Evolutionary conservation across 2,888 invertebrate genomes (phyloP).

Genomic region (Clusia tigrina): DNA sequence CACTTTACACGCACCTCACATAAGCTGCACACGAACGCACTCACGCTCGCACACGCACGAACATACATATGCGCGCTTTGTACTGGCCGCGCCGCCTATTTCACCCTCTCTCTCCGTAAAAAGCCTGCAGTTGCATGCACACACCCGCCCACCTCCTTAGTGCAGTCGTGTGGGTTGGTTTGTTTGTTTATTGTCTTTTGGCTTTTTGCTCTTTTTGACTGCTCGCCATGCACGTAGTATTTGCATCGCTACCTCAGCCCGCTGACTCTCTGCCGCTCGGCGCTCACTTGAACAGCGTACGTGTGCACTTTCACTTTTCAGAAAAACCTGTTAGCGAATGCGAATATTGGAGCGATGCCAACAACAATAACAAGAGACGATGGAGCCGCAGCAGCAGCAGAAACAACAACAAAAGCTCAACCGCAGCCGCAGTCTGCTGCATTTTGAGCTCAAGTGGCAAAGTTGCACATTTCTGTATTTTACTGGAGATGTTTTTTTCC

Average conservation of each 20-base stretch:
- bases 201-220: slow-evolving; percentile 35
- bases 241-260: slow-evolving; percentile 3
- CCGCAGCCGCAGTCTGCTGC: no score
- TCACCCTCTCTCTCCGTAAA: slow-evolving; percentile 17
- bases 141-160: no score
- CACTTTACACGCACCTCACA: slow-evolving; percentile 19
- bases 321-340: slow-evolving; percentile 28
- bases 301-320: slow-evolving; percentile 53
- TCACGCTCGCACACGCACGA: slow-evolving; percentile 10
- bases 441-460: neutral
- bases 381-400: slow-evolving; percentile 37
- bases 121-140: no score
- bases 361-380: slow-evolving; percentile 15
- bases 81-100: neutral
- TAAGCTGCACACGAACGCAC: slow-evolving; percentile 15
- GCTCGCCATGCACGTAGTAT: slow-evolving; percentile 20
- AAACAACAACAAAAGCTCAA: slow-evolving; percentile 41
- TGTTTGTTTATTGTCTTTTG: slow-evolving; percentile 11
- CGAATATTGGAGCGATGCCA: slow-evolving; percentile 23
- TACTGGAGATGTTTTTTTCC: neutral
- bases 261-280: neutral
- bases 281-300: neutral
- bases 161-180: slow-evolving; percentile 10
- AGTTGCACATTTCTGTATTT: neutral
- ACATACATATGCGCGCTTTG: slow-evolving; percentile 23